Base-by-base conservation (phyloP, 1,140 invertebrate species). In the Papilio xuthus region DNA sequence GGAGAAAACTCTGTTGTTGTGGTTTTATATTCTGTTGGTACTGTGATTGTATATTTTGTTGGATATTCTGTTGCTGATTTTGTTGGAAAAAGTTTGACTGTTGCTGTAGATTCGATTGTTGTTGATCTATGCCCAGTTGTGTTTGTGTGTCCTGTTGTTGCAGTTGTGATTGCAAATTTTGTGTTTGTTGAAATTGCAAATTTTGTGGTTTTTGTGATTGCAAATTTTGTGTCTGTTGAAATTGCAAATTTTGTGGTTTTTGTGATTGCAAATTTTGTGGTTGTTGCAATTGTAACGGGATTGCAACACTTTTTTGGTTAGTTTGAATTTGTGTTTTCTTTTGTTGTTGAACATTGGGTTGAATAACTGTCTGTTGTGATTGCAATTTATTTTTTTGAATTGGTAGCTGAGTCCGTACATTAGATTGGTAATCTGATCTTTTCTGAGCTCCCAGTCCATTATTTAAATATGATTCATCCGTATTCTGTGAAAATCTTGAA, bases 31-130 rank as follows among this genome's bases (percentile, higher is more conserved):
- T 74, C 23, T 74, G 72, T 32, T 47, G 72, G 12, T 20, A 4
- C 44, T 74, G 72, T 74, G 41, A 15, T 50, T 53, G 71, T 10
- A 41, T 4, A 73, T 73, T 73, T 73, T 73, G 71, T 71, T 71
- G 69, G 32, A 37, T 42, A 18, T 9, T 44, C 9, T 74, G 60
- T 28, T 67, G 60, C 60, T 67, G 60, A 26, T 67, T 67, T 28
- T 67, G 23, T 28, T 28, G 13, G 26, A 18, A 67, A 28, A 15
- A 32, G 18, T 32, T 67, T 18, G 60, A 56, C 9, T 56, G 53
- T 56, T 53, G 50, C 50, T 53, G 50, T 53, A 53, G 18, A 7
- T n/a, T 53, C n/a, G 9, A 12, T 53, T 53, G 50, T 53, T 53
- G 50, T 53, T 53, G 50, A 4, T n/a, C n/a, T 53, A 28, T 26